These are phyloP conservation scores for Mimas tiliae DNA, from an alignment of 2,888 invertebrate species.

Conservation along the genomic window DNA sequence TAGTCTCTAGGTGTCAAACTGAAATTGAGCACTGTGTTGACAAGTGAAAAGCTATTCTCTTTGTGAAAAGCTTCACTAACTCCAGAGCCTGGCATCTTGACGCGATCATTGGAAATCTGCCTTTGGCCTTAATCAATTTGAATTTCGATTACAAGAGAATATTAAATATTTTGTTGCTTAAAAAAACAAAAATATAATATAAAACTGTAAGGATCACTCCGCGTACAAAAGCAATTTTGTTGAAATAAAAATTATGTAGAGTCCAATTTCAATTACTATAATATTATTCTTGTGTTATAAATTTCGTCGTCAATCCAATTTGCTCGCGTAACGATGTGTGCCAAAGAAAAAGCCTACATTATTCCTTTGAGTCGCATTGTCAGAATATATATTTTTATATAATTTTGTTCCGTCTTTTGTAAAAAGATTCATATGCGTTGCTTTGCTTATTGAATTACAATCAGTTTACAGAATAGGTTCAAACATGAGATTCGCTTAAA, in stretches of 20 bases:
- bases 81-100: too few relatives aligned
- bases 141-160: too few relatives aligned
- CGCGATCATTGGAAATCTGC: too few relatives aligned
- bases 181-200: background rate
- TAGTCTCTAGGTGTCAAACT: too few relatives aligned
- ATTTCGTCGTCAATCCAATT: constrained; percentile 23
- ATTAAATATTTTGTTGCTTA: too few relatives aligned
- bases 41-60: too few relatives aligned
- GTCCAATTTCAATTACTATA: background rate
- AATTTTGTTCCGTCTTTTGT: constrained; percentile 18
- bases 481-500: too few relatives aligned
- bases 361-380: constrained; percentile 26
- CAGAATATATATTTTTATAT: constrained; percentile 27
- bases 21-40: too few relatives aligned
- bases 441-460: constrained; percentile 27
- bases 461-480: constrained; percentile 5
- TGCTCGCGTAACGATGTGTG: constrained; percentile 21
- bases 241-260: background rate
- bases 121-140: too few relatives aligned
- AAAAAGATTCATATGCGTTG: constrained; percentile 10
- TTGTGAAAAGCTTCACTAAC: too few relatives aligned
- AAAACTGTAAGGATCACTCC: background rate
- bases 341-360: constrained; percentile 29
- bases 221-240: background rate
- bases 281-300: constrained; percentile 16